Evolutionary conservation across 1,140 invertebrate species (phyloP), one percentile per base, ranked within the genome.

Genomic region (Drosophila parvula): DNA sequence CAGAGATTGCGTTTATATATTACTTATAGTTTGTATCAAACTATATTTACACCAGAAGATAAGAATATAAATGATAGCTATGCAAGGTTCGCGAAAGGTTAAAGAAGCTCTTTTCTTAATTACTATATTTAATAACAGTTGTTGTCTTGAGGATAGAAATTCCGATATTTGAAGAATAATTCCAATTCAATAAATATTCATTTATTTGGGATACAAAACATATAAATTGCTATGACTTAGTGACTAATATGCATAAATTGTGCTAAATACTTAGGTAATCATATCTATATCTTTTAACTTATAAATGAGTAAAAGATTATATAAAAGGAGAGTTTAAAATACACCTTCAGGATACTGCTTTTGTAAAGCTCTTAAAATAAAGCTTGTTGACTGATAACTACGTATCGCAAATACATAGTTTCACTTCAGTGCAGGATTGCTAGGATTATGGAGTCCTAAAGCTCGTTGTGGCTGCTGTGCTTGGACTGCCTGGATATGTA

Each of bases 401-500:
- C 34, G 18, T 8, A 34, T 22, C 22, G 30, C 11, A 36, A 5
- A 36, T n/a, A n/a, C n/a, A n/a, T 9, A 22, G 16, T 18, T 53
- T 36, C 1, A 34, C 28, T 16, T 32, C 11, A 5, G 4, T 63
- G 16, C 16, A 5, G 5, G 7, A 30, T 11, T n/a, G 10, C 18
- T 14, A 28, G 3, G 9, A 14, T 14, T 14, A 56, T 1, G 4
- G 12, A 43, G 7, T 7, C 10, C 7, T 44, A 69, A 53, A 69
- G 65, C 16, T 69, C 65, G 22, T n/a, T 62, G 43, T 62, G 63
- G 4, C 41, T 8, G 34, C 32, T 53, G 12, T 22, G 32, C 8
- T 7, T 18, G 7, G 10, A 36, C 12, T 44, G 30, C 32, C 32
- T 53, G 14, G 50, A 27, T 32, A 83, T 81, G 22, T 89, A 89